phyloP scores from a whole-genome alignment of 2,888 invertebrate species.

The Osmoderma eremita region DNA sequence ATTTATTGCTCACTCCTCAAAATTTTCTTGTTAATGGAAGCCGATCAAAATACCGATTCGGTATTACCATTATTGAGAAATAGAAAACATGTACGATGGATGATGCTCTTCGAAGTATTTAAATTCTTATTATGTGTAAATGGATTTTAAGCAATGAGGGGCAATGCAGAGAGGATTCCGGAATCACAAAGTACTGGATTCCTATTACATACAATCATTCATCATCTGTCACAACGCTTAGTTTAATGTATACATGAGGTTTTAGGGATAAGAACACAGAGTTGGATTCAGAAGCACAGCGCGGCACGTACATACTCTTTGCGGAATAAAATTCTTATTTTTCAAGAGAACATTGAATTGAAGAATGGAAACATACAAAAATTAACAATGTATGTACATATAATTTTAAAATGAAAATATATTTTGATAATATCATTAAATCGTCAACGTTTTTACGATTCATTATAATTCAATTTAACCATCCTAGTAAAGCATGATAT shows the following conservation, averaged over 20 bases:
- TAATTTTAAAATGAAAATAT: too few relatives aligned
- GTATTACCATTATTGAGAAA: background rate
- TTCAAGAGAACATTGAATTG: too few relatives aligned
- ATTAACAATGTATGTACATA: too few relatives aligned
- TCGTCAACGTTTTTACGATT: too few relatives aligned
- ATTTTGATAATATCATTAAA: too few relatives aligned
- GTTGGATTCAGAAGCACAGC: conserved; percentile 50
- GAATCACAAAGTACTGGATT: conserved; percentile 58
- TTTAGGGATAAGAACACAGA: conserved; percentile 54
- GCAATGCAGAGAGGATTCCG: conserved; percentile 60
- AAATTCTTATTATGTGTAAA: conserved; percentile 40
- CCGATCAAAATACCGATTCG: background rate
- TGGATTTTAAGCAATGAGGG: conserved; percentile 59
- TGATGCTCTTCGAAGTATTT: conserved; percentile 15
- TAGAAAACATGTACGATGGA: background rate
- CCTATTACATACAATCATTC: conserved; percentile 63
- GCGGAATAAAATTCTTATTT: too few relatives aligned
- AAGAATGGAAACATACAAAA: too few relatives aligned
- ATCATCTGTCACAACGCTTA: conserved; percentile 61
- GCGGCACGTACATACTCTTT: too few relatives aligned
- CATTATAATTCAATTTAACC: too few relatives aligned
- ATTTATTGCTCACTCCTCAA: background rate
- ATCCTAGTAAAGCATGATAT: too few relatives aligned
- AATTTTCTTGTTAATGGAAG: conserved; percentile 18
- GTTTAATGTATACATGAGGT: conserved; percentile 57